Conservation (phyloP, 2,888 invertebrate genomes). For the Pammene aurita region DNA sequence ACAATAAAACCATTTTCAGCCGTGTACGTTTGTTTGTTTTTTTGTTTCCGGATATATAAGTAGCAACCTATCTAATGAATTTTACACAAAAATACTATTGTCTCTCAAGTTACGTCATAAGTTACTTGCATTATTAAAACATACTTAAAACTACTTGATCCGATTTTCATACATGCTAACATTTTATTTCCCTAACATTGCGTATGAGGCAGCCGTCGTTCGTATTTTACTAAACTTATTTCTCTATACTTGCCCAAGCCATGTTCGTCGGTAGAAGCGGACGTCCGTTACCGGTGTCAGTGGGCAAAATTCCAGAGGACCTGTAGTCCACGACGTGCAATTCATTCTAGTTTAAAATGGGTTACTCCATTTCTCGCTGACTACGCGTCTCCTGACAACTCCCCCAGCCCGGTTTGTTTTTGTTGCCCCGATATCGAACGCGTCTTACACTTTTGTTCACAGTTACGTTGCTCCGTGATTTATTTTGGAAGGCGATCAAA, state of each 20-base stretch:
- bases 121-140: no score
- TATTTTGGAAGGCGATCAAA: conserved; percentile 37
- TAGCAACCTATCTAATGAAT: no score
- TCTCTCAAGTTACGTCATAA: no score
- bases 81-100: no score
- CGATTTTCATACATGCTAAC: no score
- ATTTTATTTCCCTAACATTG: neutral
- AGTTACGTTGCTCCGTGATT: conserved; percentile 36
- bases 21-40: no score
- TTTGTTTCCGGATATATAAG: no score
- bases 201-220: neutral
- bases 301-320: conserved; percentile 79
- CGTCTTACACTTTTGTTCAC: conserved; percentile 41
- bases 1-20: no score
- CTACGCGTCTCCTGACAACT: conserved; percentile 74
- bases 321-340: conserved; percentile 79
- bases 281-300: conserved; percentile 61
- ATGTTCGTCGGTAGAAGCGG: conserved; percentile 40
- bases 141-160: no score
- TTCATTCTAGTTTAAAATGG: conserved; percentile 81
- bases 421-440: conserved; percentile 59
- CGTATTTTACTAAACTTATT: neutral
- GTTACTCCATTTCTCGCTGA: conserved; percentile 79
- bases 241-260: neutral
- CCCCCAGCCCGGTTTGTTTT: conserved; percentile 63